phyloP scores from a whole-genome alignment of 1,140 invertebrate species.

The Dreissena rostriformis region DNA sequence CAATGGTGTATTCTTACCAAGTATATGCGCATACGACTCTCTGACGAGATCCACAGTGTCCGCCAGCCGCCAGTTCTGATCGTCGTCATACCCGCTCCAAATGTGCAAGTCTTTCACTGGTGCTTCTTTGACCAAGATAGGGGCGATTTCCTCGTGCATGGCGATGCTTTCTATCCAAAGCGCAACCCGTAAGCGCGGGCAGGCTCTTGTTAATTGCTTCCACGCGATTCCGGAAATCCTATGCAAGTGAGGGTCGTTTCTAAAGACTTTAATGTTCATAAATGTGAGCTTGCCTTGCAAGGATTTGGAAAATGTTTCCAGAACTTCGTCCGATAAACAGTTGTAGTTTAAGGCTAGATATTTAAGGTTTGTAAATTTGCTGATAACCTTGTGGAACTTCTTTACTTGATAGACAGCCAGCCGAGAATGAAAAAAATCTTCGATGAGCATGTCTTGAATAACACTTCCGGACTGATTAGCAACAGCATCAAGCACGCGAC shows the following conservation, averaged over 20 bases:
- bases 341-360: constrained; percentile 59
- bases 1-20: constrained; percentile 29
- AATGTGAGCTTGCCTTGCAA: constrained; percentile 47
- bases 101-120: constrained; percentile 57
- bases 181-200: constrained; percentile 53
- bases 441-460: constrained; percentile 48
- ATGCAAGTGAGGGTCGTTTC: constrained; percentile 59
- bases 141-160: constrained; percentile 35
- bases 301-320: constrained; percentile 52
- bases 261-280: constrained; percentile 52
- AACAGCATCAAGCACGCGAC: constrained; percentile 55
- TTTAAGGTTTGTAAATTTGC: constrained; percentile 50
- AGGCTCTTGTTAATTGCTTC: constrained; percentile 42
- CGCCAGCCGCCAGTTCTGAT: constrained; percentile 55
- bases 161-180: constrained; percentile 59
- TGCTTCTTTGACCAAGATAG: constrained; percentile 56
- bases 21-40: constrained; percentile 23
- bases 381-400: constrained; percentile 43
- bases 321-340: constrained; percentile 55
- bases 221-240: constrained; percentile 47
- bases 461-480: constrained; percentile 33
- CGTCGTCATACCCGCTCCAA: constrained; percentile 59
- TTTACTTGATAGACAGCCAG: constrained; percentile 44
- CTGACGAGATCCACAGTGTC: constrained; percentile 52
- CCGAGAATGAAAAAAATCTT: constrained; percentile 58